These are phyloP conservation scores for Sussaba pulchella DNA, from an alignment of 2,888 invertebrate genomes.

Conservation along the genomic window DNA sequence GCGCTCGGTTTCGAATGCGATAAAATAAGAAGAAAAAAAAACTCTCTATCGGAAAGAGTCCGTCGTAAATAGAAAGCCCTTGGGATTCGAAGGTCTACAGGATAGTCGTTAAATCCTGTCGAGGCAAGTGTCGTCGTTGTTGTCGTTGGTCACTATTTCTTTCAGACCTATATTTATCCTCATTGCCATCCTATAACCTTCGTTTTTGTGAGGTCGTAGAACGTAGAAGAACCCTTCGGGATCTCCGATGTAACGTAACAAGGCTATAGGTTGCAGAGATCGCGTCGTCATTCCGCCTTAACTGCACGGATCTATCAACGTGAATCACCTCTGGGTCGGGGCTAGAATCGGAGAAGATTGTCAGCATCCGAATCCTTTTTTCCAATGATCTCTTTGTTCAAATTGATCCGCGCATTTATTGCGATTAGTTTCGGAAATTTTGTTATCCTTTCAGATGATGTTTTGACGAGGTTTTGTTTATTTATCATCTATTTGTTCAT, in stretches of 20 bases:
- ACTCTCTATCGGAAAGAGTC: constrained; percentile 51
- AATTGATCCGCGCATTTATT: neutral
- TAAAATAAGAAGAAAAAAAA: too few species aligned
- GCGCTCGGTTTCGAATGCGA: constrained; percentile 31
- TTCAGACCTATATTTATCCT: neutral
- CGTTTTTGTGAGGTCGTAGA: constrained; percentile 16
- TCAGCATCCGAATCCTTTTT: constrained; percentile 11
- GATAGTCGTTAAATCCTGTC: constrained; percentile 51
- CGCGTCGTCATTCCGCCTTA: neutral
- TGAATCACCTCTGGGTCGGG: constrained; percentile 7
- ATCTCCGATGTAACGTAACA: neutral
- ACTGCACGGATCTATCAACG: constrained; percentile 1
- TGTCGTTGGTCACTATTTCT: neutral
- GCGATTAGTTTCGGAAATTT: neutral
- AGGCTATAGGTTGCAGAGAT: neutral
- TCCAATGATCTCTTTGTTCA: neutral
- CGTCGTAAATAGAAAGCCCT: constrained; percentile 57
- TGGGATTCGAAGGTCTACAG: constrained; percentile 48
- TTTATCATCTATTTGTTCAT: too few species aligned
- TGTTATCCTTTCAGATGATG: too few species aligned
- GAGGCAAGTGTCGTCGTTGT: constrained; percentile 24
- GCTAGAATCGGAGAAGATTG: constrained; percentile 1
- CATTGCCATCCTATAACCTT: constrained; percentile 21
- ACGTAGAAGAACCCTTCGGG: too few species aligned
- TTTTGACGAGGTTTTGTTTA: too few species aligned